phyloP scores from a whole-genome alignment of 2,888 invertebrate species.

The Arctia plantaginis region DNA sequence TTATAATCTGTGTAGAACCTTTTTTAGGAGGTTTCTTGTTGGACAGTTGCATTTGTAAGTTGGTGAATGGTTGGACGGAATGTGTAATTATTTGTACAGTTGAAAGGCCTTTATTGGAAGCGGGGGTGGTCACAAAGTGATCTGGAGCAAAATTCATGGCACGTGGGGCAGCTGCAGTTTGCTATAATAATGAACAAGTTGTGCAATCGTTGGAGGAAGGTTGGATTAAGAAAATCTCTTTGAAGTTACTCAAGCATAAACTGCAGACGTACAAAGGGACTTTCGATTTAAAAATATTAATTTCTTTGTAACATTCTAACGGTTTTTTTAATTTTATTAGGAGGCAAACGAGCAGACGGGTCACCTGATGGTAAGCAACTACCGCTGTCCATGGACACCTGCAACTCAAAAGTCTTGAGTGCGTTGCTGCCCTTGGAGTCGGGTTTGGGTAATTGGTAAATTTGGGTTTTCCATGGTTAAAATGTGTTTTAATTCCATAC shows the following conservation, averaged over 20 bases:
- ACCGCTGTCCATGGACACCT: no score
- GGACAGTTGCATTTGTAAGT: constrained; percentile 34
- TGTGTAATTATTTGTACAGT: constrained; percentile 39
- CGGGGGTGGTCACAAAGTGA: constrained; percentile 58
- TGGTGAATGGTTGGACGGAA: constrained; percentile 35
- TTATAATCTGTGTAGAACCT: not conserved
- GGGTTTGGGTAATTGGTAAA: not conserved
- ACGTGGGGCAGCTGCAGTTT: constrained; percentile 64
- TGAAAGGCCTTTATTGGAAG: constrained; percentile 40
- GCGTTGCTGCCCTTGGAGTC: no score
- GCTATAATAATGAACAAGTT: constrained; percentile 41
- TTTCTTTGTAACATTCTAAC: not conserved
- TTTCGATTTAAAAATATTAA: not conserved
- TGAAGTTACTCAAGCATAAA: constrained; percentile 34
- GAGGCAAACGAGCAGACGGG: no score
- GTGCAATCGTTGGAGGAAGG: constrained; percentile 39
- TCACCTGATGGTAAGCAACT: no score
- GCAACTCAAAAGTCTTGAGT: no score
- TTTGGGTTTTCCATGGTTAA: not conserved
- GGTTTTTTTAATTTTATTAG: no score
- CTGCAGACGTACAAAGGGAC: constrained; percentile 26
- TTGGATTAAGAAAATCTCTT: constrained; percentile 40
- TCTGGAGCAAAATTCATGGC: constrained; percentile 65
- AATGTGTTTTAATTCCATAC: no score
- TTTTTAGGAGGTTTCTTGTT: constrained; percentile 16